These are phyloP conservation scores for Rhodinocichla rosea DNA, from an alignment of 2,113 vertebrate species.

Conservation along the genomic window DNA sequence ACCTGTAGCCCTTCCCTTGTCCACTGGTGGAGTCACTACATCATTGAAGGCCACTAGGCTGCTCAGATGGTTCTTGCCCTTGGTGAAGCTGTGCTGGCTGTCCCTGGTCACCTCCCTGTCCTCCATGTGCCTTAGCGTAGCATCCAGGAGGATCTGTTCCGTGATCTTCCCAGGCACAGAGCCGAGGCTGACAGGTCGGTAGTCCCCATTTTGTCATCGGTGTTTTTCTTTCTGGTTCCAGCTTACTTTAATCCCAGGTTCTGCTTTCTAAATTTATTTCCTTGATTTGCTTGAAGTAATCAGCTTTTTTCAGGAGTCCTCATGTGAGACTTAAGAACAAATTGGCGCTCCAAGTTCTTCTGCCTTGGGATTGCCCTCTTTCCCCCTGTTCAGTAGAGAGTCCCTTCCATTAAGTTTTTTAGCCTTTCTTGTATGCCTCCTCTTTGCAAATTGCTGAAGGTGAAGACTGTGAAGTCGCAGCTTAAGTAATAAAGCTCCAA, in stretches of 20 bases:
- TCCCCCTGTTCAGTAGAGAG: background rate
- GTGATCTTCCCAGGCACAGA: background rate
- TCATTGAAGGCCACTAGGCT: background rate
- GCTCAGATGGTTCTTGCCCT: background rate
- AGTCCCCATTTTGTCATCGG: background rate
- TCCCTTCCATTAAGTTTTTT: slow-evolving; percentile 13
- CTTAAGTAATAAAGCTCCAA: slow-evolving; percentile 76
- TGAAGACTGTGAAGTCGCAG: slow-evolving; percentile 60
- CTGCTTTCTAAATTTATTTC: background rate
- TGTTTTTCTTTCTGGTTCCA: slow-evolving; percentile 1
- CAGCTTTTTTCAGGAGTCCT: background rate
- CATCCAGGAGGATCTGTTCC: background rate
- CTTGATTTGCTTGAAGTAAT: background rate
- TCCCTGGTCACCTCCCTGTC: background rate
- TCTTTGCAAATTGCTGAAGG: slow-evolving; percentile 65
- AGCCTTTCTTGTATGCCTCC: slow-evolving; percentile 44
- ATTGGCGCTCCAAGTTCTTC: background rate
- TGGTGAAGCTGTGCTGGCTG: background rate
- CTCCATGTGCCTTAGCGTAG: background rate
- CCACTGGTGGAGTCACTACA: background rate
- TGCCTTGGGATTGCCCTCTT: background rate
- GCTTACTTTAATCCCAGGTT: background rate
- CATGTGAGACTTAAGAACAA: background rate
- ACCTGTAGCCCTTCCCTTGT: background rate
- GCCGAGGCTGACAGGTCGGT: background rate